Percentiles rank a stretch among this genome's conserved stretches.
These are phyloP conservation scores for Piscicola geometra DNA, from an alignment of 2,888 invertebrate species.

Conservation along the genomic window DNA sequence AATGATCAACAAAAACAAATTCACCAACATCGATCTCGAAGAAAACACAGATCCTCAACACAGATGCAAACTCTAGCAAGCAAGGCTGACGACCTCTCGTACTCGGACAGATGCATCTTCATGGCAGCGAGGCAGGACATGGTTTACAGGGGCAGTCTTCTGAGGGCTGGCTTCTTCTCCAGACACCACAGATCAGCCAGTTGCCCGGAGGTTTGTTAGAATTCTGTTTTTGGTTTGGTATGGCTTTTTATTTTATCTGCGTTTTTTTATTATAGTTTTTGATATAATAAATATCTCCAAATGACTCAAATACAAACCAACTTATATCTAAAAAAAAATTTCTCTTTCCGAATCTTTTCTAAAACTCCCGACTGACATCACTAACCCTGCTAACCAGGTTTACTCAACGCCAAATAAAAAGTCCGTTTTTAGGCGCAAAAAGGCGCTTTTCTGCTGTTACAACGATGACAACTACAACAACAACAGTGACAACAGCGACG, in stretches of 20 bases:
- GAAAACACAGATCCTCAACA: too few species aligned
- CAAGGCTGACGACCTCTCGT: constrained; percentile 1
- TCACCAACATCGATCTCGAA: too few species aligned
- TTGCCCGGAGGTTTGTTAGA: constrained; percentile 75
- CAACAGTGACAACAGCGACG: too few species aligned
- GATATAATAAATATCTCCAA: background rate
- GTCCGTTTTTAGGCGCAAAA: too few species aligned
- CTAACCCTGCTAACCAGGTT: background rate
- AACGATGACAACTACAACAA: too few species aligned
- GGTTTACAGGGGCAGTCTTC: constrained; percentile 53
- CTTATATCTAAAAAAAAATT: too few species aligned
- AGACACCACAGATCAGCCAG: constrained; percentile 66
- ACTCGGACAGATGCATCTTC: constrained; percentile 23
- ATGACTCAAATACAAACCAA: too few species aligned
- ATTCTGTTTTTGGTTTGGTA: background rate
- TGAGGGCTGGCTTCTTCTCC: constrained; percentile 39
- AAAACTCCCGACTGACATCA: constrained; percentile 39
- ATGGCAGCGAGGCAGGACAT: constrained; percentile 51
- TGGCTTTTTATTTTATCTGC: background rate
- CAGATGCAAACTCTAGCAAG: background rate
- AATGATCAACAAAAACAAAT: too few species aligned
- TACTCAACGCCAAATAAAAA: background rate
- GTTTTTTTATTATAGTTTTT: background rate
- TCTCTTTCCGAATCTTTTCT: too few species aligned
- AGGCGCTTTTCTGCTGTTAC: too few species aligned